Base-by-base conservation (phyloP, 2,888 invertebrate species). In the Hirtodrosophila confusa region DNA sequence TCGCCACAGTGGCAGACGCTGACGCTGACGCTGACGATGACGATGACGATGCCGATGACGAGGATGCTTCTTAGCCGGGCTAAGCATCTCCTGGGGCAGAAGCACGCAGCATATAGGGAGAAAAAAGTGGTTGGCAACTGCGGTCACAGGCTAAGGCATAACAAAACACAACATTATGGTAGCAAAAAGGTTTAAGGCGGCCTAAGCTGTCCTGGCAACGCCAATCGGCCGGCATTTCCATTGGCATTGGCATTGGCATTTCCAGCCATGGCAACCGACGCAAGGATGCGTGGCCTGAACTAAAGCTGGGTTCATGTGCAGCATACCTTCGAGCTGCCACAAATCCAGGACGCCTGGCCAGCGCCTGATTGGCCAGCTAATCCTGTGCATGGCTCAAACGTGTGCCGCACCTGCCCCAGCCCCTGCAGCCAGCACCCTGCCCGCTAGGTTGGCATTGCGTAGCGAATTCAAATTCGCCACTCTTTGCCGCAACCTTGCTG, bases 171-270 rank as follows among this genome's bases (percentile, higher is more conserved):
- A 75, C 75, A 68, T 63, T 73, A 73, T 58, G 75, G 65, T 56
- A 58, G 65, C 64, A 70, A 64, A 75, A 86, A 75, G 88, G 84
- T 61, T 88, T 80, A 88, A 83, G 73, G 73, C 75, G 71, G 84
- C 73, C 75, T 84, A 78, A 88, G 77, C 74, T 67, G 61, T 29
- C 60, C 44, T 27, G 56, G 77, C 74, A 76, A 76, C 37, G 45
- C 43, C 65, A 50, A 44, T 33, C 40, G 23, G 40, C 12, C 48
- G 60, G 55, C 65, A 64, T 58, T 63, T 43, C 64, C 63, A 68
- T 60, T 45, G 17, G 17, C 17, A 17, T 60, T 45, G 17, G 17
- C 17, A 17, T 17, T 17, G 69, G 85, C 48, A 78, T 80, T 83
- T 83, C 40, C 53, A 66, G 72, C 72, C 84, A 88, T 88, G 84